A percentile compares a stretch with the other conserved stretches of the same genome.
Conservation (phyloP, 35 echinoderm and acorn worm genomes). For the Amphiura filiformis region DNA sequence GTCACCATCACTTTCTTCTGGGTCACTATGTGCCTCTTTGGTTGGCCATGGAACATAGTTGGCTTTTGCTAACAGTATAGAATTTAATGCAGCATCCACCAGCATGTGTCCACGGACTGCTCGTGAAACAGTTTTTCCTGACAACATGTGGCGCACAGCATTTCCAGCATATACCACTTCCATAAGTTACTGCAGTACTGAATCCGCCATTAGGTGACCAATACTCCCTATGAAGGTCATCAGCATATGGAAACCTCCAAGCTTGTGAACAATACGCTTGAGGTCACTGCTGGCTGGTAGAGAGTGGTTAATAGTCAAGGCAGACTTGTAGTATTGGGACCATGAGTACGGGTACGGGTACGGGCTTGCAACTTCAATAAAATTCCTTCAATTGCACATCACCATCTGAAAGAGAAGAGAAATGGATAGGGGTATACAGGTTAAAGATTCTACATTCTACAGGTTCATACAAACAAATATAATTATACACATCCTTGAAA, state of each 20-base stretch:
- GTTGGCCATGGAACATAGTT: not conserved
- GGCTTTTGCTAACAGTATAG: conserved; percentile 11
- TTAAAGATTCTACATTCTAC: no score
- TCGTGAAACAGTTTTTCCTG: conserved; percentile 40
- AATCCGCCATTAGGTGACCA: conserved; percentile 48
- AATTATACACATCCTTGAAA: no score
- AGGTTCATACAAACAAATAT: no score
- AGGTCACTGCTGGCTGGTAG: conserved; percentile 34
- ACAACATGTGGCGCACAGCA: conserved; percentile 43
- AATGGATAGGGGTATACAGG: no score
- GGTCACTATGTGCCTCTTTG: no score
- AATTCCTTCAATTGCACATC: no score
- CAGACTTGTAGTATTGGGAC: no score
- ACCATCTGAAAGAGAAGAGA: no score
- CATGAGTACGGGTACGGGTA: no score
- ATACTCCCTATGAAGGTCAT: conserved; percentile 67
- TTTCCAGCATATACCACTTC: conserved; percentile 60
- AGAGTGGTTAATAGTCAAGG: no score
- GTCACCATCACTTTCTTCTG: no score
- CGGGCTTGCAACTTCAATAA: no score
- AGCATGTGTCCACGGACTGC: conserved; percentile 50
- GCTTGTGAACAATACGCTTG: conserved; percentile 1
- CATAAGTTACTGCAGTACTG: conserved; percentile 16
- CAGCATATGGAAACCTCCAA: conserved; percentile 50
- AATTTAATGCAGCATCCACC: conserved; percentile 49